Conservation (phyloP, 2,797 vertebrate genomes). For the Anomalospiza imberbis region DNA sequence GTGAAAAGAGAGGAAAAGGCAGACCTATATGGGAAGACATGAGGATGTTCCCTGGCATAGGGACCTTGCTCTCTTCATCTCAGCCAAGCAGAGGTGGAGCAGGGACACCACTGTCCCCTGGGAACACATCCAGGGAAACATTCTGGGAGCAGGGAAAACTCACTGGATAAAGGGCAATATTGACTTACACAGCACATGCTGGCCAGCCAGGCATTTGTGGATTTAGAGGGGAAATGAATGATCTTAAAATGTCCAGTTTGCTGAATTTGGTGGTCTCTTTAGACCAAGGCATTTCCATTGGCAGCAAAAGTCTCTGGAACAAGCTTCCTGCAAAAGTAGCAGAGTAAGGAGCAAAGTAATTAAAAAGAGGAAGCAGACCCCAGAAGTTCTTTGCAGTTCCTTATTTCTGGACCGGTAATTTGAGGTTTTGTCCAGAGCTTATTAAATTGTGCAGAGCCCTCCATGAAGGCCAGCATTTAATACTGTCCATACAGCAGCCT, state of each 20-base stretch:
- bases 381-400: background rate
- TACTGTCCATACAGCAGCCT: background rate
- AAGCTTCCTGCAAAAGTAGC: conserved; percentile 9
- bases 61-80: background rate
- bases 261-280: conserved; percentile 11
- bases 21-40: background rate
- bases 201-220: background rate
- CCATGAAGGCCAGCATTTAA: background rate
- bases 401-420: background rate
- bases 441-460: conserved; percentile 11
- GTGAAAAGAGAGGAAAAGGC: background rate
- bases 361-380: conserved; percentile 7
- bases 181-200: background rate
- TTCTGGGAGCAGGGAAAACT: background rate
- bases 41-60: background rate
- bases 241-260: background rate
- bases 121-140: background rate
- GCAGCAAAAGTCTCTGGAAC: conserved; percentile 4
- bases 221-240: background rate
- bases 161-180: background rate
- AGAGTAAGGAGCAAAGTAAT: conserved; percentile 6
- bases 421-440: conserved; percentile 35
- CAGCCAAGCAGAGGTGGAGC: background rate
- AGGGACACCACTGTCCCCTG: background rate
- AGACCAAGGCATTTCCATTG: conserved; percentile 23